Base-by-base conservation (phyloP, 2,888 invertebrate species). In the Iselma pallidipennis region DNA sequence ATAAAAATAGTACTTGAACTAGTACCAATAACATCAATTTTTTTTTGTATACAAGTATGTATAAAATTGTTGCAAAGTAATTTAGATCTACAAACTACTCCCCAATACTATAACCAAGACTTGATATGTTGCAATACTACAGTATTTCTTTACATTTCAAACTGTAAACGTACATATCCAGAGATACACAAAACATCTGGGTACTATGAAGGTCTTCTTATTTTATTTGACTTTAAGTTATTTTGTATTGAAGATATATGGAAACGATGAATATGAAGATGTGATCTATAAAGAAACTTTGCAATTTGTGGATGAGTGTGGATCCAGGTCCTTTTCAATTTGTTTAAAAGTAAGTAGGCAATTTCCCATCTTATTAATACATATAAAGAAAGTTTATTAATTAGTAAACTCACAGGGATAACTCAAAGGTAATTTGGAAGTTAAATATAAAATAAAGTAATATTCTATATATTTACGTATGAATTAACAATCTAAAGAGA, bases 271-370 rank as follows among this genome's bases (percentile, higher is more conserved):
- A 72, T 80, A 81, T 49, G 85, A 86, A 59, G 85, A 87, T 66
- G 86, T 85, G 37, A 76, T 85, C 50, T 79, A 90, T 76, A 87
- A 87, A 69, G 86, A 86, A 45, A 89, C 89, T 9, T 82, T 90
- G 61, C 86, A 85, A 76, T 88, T 91, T 79, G 83, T 91, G 66
- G 87, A 89, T 83, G 89, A 89, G 75, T 91, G 91, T 81, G 87
- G 88, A 54, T 84, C 86, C 71, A 88, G 86, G 74, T 88, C 89
- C 72, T 85, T 91, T 80, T 82, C 86, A 66, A 78, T 89, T 73
- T 91, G 91, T 83, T 84, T 91, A 74, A 91, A 91, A 88, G 91
- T 91, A 83, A 83, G 83, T 67, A 48, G 16, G 14, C 16, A 48
- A 9, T n/a, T n/a, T n/a, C n/a, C n/a, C n/a, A n/a, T n/a, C n/a